Evolutionary conservation across 2,113 vertebrate genomes (phyloP).

Genomic region (Capra hircus): DNA sequence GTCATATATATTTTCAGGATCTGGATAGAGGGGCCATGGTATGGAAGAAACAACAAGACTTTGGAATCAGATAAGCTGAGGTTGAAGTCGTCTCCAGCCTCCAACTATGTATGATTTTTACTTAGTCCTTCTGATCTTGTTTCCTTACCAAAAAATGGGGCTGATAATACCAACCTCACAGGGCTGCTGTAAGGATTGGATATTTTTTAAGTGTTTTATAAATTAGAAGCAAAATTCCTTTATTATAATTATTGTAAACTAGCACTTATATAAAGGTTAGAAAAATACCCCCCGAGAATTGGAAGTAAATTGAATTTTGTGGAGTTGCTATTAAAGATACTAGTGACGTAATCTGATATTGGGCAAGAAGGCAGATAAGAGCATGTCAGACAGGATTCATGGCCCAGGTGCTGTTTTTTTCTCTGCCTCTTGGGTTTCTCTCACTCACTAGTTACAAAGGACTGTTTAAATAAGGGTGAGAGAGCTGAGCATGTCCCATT

Average conservation of each 20-base stretch:
- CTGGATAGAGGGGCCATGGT: neutral
- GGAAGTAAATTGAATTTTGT: neutral
- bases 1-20: neutral
- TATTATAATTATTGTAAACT: slow-evolving; percentile 6
- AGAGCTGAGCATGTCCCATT: neutral
- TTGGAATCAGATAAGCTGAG: neutral
- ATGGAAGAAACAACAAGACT: neutral
- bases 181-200: neutral
- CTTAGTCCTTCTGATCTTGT: neutral
- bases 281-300: neutral
- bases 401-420: neutral
- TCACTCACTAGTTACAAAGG: neutral
- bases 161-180: neutral
- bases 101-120: neutral
- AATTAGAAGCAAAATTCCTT: slow-evolving; percentile 23
- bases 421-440: neutral
- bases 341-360: neutral
- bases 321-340: neutral
- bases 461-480: neutral
- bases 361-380: slow-evolving; percentile 4
- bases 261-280: neutral
- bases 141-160: neutral
- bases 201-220: slow-evolving; percentile 37
- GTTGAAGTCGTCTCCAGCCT: neutral
- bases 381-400: neutral